These are phyloP conservation scores for Podarcis muralis DNA, from an alignment of 2,113 vertebrate genomes.

Conservation along the genomic window DNA sequence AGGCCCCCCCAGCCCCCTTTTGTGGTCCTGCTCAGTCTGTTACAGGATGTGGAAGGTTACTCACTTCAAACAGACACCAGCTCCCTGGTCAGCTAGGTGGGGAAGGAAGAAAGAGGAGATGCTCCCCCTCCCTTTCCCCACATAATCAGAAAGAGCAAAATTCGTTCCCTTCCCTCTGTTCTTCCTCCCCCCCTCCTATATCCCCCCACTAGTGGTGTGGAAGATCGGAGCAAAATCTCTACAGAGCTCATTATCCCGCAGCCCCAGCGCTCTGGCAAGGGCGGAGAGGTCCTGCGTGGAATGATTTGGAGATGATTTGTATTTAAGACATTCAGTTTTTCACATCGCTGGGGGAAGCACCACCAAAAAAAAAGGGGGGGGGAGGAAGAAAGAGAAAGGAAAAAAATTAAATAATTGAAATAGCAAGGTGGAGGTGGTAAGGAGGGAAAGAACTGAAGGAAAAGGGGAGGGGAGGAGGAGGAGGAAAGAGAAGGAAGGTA, in stretches of 20 bases:
- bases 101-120: neutral
- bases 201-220: conserved; percentile 43
- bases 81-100: neutral
- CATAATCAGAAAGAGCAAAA: conserved; percentile 11
- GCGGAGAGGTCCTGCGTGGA: conserved; percentile 66
- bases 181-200: conserved; percentile 1
- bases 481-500: neutral
- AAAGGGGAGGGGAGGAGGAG: neutral
- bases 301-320: conserved; percentile 74
- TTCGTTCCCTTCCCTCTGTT: neutral
- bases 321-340: conserved; percentile 66
- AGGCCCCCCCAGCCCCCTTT: too few species aligned
- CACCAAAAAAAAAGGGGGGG: neutral
- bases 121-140: neutral
- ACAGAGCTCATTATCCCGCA: conserved; percentile 73
- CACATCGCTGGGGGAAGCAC: conserved; percentile 19
- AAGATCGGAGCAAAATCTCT: conserved; percentile 69
- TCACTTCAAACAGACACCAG: neutral
- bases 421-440: neutral
- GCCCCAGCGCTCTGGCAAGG: conserved; percentile 58
- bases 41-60: accelerated
- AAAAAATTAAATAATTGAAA: conserved; percentile 65
- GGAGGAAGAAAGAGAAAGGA: too few species aligned
- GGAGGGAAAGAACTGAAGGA: conserved; percentile 28
- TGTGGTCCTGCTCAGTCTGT: neutral